Evolutionary conservation across 1,140 invertebrate genomes (phyloP).

Genomic region (Hermatobates lingyangjiaoensis): DNA sequence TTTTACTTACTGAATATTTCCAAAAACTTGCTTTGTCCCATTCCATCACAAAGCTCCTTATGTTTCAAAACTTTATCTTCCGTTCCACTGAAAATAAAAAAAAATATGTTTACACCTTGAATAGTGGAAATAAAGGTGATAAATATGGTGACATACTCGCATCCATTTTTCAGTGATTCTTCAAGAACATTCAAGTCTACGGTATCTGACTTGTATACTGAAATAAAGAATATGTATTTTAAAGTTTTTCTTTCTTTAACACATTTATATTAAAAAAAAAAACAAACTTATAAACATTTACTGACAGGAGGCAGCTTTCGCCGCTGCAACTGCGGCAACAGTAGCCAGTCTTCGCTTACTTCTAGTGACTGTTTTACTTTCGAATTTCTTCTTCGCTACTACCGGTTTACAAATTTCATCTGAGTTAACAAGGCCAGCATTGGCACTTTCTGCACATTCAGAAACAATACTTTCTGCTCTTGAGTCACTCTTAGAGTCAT

Average conservation of each 20-base stretch:
- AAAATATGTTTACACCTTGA: background rate
- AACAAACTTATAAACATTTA: background rate
- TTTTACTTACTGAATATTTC: background rate
- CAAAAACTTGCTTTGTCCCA: background rate
- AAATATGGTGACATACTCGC: background rate
- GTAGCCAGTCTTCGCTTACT: background rate
- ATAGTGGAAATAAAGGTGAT: background rate
- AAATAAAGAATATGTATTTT: background rate
- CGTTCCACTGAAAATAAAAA: background rate
- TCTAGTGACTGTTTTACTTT: background rate
- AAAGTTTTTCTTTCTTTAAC: background rate
- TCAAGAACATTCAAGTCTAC: background rate
- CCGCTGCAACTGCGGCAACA: background rate
- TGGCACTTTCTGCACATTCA: background rate
- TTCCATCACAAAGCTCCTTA: background rate
- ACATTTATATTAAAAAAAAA: background rate
- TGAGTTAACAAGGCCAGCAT: background rate
- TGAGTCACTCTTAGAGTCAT: background rate
- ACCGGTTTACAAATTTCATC: background rate
- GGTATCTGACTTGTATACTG: background rate
- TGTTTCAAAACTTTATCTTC: background rate
- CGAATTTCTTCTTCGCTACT: background rate
- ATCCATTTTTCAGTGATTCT: background rate
- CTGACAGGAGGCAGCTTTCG: background rate
- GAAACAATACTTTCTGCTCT: background rate